phyloP scores from a whole-genome alignment of 2,113 vertebrate species.

The Ciconia stormi region DNA sequence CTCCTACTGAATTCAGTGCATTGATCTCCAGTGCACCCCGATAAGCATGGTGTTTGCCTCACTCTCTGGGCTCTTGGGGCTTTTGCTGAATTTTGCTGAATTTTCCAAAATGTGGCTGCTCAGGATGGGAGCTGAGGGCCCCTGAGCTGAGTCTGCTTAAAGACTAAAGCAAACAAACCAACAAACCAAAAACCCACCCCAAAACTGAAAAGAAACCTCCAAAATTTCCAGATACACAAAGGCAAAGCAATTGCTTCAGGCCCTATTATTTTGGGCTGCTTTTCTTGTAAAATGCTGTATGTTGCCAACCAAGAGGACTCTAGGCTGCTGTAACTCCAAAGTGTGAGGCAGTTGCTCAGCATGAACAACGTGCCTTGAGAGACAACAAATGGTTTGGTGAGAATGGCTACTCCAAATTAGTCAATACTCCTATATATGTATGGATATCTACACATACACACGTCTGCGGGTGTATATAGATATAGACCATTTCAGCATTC shows the following conservation, averaged over 20 bases:
- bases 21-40: neutral
- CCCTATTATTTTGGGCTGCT: neutral
- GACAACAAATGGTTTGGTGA: neutral
- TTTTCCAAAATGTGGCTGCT: neutral
- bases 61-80: neutral
- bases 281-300: neutral
- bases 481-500: neutral
- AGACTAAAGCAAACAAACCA: neutral
- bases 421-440: neutral
- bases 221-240: neutral
- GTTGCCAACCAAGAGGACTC: neutral
- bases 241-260: neutral
- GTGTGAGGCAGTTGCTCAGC: neutral
- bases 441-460: neutral
- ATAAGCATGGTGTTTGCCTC: accelerated
- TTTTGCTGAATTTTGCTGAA: neutral
- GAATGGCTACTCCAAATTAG: neutral
- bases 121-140: neutral
- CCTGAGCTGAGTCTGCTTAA: neutral
- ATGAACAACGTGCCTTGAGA: accelerated
- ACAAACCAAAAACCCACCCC: neutral
- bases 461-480: neutral
- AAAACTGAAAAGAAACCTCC: neutral
- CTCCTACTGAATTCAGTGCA: neutral
- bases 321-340: neutral